Evolutionary conservation across 2,113 vertebrate genomes (phyloP).

Genomic region (Mungos mungo): DNA sequence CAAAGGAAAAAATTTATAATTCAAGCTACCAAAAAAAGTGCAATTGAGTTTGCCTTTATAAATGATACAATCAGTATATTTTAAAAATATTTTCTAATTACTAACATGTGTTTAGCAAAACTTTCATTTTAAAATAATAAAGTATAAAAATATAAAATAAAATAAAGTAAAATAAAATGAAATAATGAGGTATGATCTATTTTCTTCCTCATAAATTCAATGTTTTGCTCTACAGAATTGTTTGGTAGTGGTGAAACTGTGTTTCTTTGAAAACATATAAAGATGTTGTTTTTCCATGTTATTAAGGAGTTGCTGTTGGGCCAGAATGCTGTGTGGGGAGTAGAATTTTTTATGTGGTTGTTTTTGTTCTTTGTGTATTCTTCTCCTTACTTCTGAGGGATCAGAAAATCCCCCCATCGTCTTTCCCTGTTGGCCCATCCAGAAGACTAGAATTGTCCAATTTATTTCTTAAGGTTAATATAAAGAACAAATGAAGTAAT

Average conservation of each 20-base stretch:
- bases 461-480: neutral
- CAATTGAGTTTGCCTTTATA: neutral
- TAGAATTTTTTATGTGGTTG: neutral
- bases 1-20: neutral
- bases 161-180: neutral
- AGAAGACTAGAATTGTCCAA: neutral
- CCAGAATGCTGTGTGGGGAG: neutral
- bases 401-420: neutral
- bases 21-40: neutral
- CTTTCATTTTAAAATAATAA: neutral
- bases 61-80: neutral
- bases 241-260: neutral
- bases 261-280: neutral
- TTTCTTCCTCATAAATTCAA: neutral
- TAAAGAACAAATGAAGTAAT: neutral
- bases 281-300: neutral
- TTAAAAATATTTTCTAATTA: neutral
- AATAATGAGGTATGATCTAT: neutral
- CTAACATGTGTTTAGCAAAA: neutral
- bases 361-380: neutral
- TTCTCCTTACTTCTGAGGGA: neutral
- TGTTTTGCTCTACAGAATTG: neutral
- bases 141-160: neutral
- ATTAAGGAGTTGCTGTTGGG: neutral
- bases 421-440: neutral